phyloP scores from a whole-genome alignment of 2,797 vertebrate species.

The Hemitrygon akajei region DNA sequence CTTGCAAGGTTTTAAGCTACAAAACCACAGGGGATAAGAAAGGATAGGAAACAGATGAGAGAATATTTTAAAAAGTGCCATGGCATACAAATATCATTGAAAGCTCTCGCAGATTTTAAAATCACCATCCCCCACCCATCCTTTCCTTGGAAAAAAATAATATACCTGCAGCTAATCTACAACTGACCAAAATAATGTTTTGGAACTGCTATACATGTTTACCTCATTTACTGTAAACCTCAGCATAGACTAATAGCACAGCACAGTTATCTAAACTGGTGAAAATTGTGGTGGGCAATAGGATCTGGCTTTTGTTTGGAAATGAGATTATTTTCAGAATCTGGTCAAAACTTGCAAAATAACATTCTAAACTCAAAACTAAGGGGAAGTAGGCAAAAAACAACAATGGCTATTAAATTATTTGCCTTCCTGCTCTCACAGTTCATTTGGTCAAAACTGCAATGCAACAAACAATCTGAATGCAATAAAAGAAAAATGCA shows the following conservation, averaged over 20 bases:
- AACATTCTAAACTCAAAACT: not conserved
- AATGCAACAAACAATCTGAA: not conserved
- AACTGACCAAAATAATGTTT: conserved; percentile 2
- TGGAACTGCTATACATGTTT: not conserved
- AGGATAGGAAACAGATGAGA: not conserved
- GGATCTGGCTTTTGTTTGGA: too few species aligned
- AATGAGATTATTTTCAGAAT: not conserved
- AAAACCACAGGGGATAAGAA: conserved; percentile 1
- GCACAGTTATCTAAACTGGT: not conserved
- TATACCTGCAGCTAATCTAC: not conserved
- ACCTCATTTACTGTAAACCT: not conserved
- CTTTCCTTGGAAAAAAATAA: not conserved
- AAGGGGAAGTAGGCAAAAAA: not conserved
- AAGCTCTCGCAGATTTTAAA: not conserved
- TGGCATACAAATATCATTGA: not conserved
- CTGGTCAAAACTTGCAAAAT: not conserved
- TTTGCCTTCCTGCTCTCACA: too few species aligned
- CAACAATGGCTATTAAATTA: not conserved
- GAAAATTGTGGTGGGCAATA: not conserved
- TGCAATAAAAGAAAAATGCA: not conserved
- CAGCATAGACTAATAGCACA: not conserved
- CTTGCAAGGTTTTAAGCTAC: not conserved
- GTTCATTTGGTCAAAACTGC: not conserved
- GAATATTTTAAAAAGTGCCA: not conserved
- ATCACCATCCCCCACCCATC: not conserved